phyloP scores from a whole-genome alignment of 2,113 vertebrate genomes.

The Boleophthalmus pectinirostris region DNA sequence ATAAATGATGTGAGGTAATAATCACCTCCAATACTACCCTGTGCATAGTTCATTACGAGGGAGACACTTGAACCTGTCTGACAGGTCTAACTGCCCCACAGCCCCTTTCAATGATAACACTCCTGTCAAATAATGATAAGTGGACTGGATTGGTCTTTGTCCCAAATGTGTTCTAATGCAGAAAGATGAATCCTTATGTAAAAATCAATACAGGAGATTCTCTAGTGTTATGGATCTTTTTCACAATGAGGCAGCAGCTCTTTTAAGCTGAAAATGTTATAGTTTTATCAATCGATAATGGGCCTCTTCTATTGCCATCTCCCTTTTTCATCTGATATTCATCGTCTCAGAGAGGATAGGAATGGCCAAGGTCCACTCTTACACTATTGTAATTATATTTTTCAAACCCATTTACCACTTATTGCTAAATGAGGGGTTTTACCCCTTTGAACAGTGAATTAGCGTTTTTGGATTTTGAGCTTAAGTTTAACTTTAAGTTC shows the following conservation, averaged over 20 bases:
- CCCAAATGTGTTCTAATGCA: constrained; percentile 66
- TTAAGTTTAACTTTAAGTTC: not conserved
- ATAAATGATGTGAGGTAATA: constrained; percentile 55
- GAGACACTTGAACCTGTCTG: constrained; percentile 40
- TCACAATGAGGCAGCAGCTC: constrained; percentile 55
- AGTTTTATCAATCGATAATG: constrained; percentile 63
- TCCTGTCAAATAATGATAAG: constrained; percentile 62
- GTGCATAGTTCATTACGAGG: constrained; percentile 56
- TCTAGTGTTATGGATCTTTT: constrained; percentile 61
- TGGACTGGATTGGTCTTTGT: constrained; percentile 56
- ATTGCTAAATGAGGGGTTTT: constrained; percentile 33
- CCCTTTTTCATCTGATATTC: constrained; percentile 35
- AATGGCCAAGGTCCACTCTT: constrained; percentile 23
- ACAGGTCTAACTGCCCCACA: constrained; percentile 19
- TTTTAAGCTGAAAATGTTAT: constrained; percentile 41
- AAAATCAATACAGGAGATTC: constrained; percentile 73
- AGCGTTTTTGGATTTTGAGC: not conserved
- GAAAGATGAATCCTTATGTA: constrained; percentile 70
- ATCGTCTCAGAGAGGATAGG: constrained; percentile 48
- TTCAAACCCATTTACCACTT: constrained; percentile 37
- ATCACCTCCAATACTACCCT: constrained; percentile 17
- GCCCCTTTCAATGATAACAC: constrained; percentile 47
- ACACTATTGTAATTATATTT: constrained; percentile 39
- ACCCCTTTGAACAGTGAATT: not conserved
- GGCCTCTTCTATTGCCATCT: constrained; percentile 50